phyloP scores from a whole-genome alignment of 2,113 vertebrate genomes.

The Ondatra zibethicus region DNA sequence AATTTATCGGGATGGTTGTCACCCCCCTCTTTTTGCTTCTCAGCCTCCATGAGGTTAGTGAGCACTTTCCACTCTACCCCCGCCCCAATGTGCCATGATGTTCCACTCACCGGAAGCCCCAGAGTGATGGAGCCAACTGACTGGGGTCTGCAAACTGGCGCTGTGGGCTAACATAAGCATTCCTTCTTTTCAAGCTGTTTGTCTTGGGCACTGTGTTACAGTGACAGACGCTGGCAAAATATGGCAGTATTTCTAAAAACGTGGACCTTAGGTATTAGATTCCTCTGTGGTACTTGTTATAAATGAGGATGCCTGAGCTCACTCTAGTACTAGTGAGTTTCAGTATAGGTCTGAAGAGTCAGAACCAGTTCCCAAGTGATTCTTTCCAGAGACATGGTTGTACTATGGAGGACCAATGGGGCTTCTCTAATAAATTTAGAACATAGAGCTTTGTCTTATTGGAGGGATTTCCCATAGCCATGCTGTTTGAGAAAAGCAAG shows the following conservation, averaged over 20 bases:
- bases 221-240: background rate
- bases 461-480: background rate
- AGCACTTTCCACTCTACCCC: background rate
- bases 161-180: background rate
- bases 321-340: background rate
- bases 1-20: no score
- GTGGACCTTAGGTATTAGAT: background rate
- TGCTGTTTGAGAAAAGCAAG: background rate
- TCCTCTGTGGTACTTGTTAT: background rate
- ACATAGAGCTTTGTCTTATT: background rate
- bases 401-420: background rate
- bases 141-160: background rate
- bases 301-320: background rate
- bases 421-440: background rate
- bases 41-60: no score
- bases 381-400: background rate
- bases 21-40: background rate
- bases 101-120: background rate
- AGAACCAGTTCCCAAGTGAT: background rate
- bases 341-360: background rate
- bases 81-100: background rate
- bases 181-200: background rate
- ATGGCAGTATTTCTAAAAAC: background rate
- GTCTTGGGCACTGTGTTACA: background rate
- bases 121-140: background rate